Conservation (phyloP, 2,888 invertebrate species). For the Uropetala carovei region DNA sequence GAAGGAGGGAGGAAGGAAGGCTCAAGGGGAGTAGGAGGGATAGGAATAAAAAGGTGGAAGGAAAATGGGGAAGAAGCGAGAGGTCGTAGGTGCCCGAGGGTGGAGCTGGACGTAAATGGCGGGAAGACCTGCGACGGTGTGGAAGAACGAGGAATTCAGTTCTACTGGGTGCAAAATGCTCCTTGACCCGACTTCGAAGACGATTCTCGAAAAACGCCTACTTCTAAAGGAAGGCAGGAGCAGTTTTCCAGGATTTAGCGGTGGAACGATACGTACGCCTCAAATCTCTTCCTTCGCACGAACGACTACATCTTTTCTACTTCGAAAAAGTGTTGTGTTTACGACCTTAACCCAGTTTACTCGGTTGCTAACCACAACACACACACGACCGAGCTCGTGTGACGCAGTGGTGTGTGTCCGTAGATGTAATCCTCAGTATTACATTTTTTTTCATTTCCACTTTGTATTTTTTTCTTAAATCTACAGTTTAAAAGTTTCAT, state of each 20-base stretch:
- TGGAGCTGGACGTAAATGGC: not conserved
- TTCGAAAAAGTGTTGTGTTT: not conserved
- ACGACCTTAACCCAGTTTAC: slow-evolving; percentile 23
- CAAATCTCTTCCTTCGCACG: not conserved
- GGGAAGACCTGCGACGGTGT: not conserved
- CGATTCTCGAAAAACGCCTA: not conserved
- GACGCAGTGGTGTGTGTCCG: not conserved
- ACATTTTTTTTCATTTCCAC: no score
- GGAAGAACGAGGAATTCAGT: not conserved
- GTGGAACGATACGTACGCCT: not conserved
- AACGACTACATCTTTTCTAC: not conserved
- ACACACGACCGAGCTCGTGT: not conserved
- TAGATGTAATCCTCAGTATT: no score
- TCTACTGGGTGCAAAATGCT: not conserved
- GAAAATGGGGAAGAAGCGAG: not conserved
- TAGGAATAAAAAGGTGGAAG: no score
- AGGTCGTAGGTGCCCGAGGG: not conserved
- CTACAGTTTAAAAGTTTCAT: no score
- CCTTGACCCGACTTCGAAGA: slow-evolving; percentile 27
- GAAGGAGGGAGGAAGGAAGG: not conserved
- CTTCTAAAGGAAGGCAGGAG: not conserved
- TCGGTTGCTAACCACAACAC: not conserved
- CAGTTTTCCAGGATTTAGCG: slow-evolving; percentile 4
- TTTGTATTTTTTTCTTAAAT: no score
- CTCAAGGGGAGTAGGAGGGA: not conserved